Evolutionary conservation across 2,888 invertebrate genomes (phyloP).

Genomic region (Macrophya annulata): DNA sequence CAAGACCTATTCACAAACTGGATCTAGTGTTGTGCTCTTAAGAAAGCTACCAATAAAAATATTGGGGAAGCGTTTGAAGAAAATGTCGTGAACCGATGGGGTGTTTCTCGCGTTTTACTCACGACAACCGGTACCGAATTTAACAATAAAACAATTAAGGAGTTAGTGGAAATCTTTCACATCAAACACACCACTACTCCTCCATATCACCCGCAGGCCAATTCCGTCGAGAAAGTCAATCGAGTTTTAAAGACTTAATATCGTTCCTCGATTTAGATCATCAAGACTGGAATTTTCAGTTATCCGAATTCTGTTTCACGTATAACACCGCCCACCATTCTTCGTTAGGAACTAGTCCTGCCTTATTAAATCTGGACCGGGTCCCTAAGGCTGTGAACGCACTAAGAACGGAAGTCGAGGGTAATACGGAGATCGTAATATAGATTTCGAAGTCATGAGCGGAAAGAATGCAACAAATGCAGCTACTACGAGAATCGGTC

Average conservation of each 20-base stretch:
- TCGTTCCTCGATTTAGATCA: constrained; percentile 61
- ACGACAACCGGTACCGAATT: background rate
- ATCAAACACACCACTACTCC: constrained; percentile 41
- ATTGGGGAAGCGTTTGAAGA: too few relatives aligned
- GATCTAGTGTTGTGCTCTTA: too few relatives aligned
- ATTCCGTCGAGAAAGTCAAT: constrained; percentile 66
- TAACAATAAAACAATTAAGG: constrained; percentile 50
- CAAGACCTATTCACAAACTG: background rate
- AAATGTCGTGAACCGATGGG: constrained; percentile 54
- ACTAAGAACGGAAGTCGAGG: background rate
- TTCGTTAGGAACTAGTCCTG: constrained; percentile 59
- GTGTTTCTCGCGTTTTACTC: constrained; percentile 60
- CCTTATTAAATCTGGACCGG: constrained; percentile 60
- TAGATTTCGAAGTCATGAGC: background rate
- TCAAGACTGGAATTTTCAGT: constrained; percentile 63
- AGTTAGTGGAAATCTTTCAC: constrained; percentile 54
- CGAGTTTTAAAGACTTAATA: constrained; percentile 60
- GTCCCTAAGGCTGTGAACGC: constrained; percentile 24
- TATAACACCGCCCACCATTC: constrained; percentile 55
- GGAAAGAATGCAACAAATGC: background rate
- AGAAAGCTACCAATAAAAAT: too few relatives aligned
- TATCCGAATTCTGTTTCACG: constrained; percentile 58
- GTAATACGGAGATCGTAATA: background rate
- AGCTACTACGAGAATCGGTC: background rate
- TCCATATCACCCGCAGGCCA: too few relatives aligned